Evolutionary conservation across 2,888 invertebrate genomes (phyloP).

Genomic region (Nematopogon swammerdamellus): DNA sequence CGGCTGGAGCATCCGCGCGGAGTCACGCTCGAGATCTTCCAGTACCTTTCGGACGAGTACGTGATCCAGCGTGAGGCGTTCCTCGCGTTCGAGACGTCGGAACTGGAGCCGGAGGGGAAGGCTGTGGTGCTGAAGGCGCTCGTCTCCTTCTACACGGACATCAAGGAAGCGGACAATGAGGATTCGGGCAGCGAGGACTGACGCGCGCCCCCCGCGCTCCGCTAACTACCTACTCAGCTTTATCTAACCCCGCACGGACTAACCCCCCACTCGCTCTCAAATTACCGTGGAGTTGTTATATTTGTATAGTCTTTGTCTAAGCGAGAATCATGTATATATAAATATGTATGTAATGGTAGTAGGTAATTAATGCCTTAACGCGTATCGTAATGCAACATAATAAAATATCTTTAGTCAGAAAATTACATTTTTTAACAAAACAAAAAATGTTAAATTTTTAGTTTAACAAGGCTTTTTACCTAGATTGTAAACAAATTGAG

Average conservation of each 20-base stretch:
- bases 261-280: neutral
- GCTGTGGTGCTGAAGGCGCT: constrained; percentile 72
- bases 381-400: neutral
- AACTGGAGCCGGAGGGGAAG: constrained; percentile 77
- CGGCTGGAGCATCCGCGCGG: constrained; percentile 77
- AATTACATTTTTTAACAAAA: no score
- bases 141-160: constrained; percentile 68
- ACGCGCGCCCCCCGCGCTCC: constrained; percentile 23
- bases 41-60: constrained; percentile 73
- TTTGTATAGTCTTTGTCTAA: neutral
- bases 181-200: constrained; percentile 52
- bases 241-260: neutral
- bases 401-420: neutral
- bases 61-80: constrained; percentile 80
- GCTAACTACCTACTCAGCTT: constrained; percentile 3
- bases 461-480: neutral
- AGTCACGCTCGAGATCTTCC: constrained; percentile 73
- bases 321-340: neutral
- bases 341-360: neutral
- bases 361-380: neutral
- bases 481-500: neutral
- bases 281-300: neutral
- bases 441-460: neutral
- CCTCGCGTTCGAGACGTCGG: constrained; percentile 73
- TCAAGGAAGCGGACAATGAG: constrained; percentile 66